phyloP scores from a whole-genome alignment of 2,113 vertebrate species.

The Hyla sarda region DNA sequence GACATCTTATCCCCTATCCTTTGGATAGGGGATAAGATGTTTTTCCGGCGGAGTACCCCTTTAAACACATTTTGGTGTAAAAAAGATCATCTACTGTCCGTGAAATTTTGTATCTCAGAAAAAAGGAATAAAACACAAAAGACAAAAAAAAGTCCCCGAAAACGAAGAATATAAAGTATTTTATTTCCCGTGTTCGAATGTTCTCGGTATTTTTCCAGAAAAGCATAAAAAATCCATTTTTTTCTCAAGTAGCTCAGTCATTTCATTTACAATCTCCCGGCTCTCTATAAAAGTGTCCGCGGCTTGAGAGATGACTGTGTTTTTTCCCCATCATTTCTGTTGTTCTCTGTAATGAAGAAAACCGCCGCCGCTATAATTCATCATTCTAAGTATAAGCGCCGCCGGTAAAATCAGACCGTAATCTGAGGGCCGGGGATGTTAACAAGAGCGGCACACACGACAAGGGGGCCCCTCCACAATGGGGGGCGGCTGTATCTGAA shows the following conservation, averaged over 20 bases:
- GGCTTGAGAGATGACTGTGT: conserved; percentile 19
- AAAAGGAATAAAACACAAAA: too few species aligned
- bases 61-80: too few species aligned
- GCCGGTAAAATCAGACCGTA: not conserved
- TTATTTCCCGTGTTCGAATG: not conserved
- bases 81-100: too few species aligned
- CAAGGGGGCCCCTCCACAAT: not conserved
- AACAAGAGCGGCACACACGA: not conserved
- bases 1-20: too few species aligned
- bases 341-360: conserved; percentile 60
- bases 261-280: conserved; percentile 42
- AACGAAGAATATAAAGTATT: too few species aligned
- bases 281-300: conserved; percentile 49
- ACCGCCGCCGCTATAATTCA: conserved; percentile 60
- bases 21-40: too few species aligned
- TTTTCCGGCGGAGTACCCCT: too few species aligned
- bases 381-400: conserved; percentile 51
- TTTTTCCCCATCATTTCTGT: conserved; percentile 56
- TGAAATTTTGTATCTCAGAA: too few species aligned
- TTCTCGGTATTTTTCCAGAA: not conserved
- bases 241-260: conserved; percentile 4
- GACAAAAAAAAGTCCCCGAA: too few species aligned
- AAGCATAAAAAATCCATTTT: not conserved
- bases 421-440: not conserved
- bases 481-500: not conserved